Percentiles rank a stretch among this genome's conserved stretches.
Conservation (phyloP, 2,797 vertebrate species). For the Setipinna tenuifilis region DNA sequence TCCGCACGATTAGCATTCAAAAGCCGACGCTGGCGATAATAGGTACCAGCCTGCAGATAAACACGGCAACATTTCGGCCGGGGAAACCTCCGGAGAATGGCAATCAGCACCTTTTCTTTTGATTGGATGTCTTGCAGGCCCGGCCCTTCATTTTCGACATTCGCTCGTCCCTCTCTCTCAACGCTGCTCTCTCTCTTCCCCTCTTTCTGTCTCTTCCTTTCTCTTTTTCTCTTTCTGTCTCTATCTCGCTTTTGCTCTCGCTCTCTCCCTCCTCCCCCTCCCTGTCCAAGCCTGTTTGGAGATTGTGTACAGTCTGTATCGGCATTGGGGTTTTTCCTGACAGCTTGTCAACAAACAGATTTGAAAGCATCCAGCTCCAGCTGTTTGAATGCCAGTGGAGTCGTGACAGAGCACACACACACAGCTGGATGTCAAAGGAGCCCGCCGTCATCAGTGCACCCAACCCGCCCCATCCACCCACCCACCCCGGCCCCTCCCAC, state of each 20-base stretch:
- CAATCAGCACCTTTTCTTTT: slow-evolving; percentile 65
- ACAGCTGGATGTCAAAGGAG: no score
- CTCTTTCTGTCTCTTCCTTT: background rate
- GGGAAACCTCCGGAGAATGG: slow-evolving; percentile 52
- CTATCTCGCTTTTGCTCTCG: background rate
- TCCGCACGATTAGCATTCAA: slow-evolving; percentile 63
- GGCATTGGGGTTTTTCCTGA: slow-evolving; percentile 26
- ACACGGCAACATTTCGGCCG: slow-evolving; percentile 55
- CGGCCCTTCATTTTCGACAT: slow-evolving; percentile 50
- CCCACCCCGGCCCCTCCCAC: no score
- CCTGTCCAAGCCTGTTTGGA: background rate
- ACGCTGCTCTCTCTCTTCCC: background rate
- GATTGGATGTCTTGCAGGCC: slow-evolving; percentile 53
- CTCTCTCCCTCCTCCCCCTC: slow-evolving; percentile 33
- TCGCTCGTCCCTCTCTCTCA: slow-evolving; percentile 30
- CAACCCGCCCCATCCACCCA: no score
- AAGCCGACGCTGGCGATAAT: slow-evolving; percentile 52
- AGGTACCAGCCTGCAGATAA: slow-evolving; percentile 62
- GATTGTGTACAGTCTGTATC: slow-evolving; percentile 44
- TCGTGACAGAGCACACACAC: slow-evolving; percentile 24
- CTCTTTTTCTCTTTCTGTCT: background rate
- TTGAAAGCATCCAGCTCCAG: slow-evolving; percentile 35
- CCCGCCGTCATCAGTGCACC: no score
- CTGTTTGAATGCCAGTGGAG: slow-evolving; percentile 47
- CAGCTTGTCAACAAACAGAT: slow-evolving; percentile 54